Evolutionary conservation across 2,888 invertebrate genomes (phyloP).

Genomic region (Tinea pellionella): DNA sequence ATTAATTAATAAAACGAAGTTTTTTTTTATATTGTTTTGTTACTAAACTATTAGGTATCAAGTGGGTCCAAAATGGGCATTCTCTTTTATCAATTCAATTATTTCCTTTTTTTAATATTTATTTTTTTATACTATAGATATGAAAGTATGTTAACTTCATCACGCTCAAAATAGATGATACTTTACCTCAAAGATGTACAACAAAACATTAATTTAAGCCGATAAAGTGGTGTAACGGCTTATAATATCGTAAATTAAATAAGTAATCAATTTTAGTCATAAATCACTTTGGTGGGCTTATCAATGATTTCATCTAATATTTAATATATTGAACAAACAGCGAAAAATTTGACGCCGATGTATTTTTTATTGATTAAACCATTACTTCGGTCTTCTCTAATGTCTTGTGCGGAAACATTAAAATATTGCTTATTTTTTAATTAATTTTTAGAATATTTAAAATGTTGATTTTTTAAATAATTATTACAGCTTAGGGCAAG

Average conservation of each 20-base stretch:
- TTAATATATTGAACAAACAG: not conserved
- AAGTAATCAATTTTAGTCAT: not conserved
- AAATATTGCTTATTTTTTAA: constrained; percentile 13
- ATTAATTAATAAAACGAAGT: too few species aligned
- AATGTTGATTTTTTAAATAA: too few species aligned
- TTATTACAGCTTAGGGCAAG: too few species aligned
- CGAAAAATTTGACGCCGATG: not conserved
- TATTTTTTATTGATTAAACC: not conserved
- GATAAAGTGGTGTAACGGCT: not conserved
- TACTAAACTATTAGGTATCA: too few species aligned
- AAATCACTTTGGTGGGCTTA: not conserved
- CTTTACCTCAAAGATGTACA: not conserved
- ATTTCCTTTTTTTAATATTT: too few species aligned
- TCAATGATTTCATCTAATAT: constrained; percentile 3
- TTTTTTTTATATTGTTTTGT: too few species aligned
- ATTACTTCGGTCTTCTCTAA: constrained; percentile 9
- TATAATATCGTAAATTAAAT: not conserved
- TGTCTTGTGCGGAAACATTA: constrained; percentile 20
- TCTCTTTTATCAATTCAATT: too few species aligned
- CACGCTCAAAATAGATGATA: not conserved
- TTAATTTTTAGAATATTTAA: too few species aligned
- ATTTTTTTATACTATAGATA: too few species aligned
- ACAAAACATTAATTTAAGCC: not conserved
- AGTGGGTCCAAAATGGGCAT: too few species aligned
- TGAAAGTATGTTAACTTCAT: too few species aligned